Base-by-base conservation (phyloP, 2,113 vertebrate genomes). In the Tachuris rubrigastra region DNA sequence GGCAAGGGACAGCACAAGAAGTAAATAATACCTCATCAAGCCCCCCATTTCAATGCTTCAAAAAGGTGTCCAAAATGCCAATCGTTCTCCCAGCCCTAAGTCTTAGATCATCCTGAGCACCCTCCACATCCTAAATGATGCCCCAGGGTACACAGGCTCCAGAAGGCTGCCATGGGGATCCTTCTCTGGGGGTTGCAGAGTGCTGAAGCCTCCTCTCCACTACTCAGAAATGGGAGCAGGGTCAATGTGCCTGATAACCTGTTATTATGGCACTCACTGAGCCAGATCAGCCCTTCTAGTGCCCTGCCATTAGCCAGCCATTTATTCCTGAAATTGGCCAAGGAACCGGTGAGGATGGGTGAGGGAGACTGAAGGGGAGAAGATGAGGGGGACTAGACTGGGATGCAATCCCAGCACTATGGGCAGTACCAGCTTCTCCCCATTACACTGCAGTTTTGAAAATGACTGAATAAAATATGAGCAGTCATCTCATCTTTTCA, bases 371-470 rank as follows among this genome's bases (percentile, higher is more conserved):
- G 2, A 5, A 67, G 17, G 8, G 2, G 25, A 25, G 22, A 13
- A 75, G 25, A 24, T 1, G 4, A 55, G 28, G 0, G 6, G 10
- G 7, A 14, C 2, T 4, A 59, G 55, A n/a, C 12, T 7, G 4
- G 27, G 24, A 8, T 63, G 46, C 49, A 85, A 74, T 65, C 35
- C 33, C 52, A 81, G n/a, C 10, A 55, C 8, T 1, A 2, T 0
- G 0, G 20, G 6, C 33, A 55, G 67, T 23, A 88, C 19, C 78
- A 68, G 44, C 25, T 49, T 79, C 42, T 60, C 49, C 23, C 33
- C 30, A 53, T 62, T 27, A 8, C 1, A 0, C 12, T 5, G 3
- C 21, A 24, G 10, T 35, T 78, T 92, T 59, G 33, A 37, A 92
- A 92, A 83, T 41, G 17, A 56, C 55, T 66, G 73, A 91, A 28